These are phyloP conservation scores for Cuculus canorus DNA, from an alignment of 2,797 vertebrate genomes.

Conservation along the genomic window DNA sequence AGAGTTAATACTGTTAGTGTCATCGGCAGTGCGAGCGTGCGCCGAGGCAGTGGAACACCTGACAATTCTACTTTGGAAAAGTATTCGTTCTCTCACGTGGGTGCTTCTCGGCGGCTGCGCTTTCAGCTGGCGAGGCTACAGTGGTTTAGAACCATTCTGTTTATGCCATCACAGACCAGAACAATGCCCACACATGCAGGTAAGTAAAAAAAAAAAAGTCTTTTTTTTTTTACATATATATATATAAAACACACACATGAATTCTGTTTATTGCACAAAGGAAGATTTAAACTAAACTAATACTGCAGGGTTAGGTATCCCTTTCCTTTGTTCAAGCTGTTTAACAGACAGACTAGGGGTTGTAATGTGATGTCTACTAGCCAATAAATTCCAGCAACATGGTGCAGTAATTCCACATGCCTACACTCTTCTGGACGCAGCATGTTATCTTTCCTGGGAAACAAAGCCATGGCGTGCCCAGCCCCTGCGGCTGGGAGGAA, in stretches of 20 bases:
- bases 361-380: neutral
- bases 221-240: neutral
- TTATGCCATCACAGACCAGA: neutral
- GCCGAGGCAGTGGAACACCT: neutral
- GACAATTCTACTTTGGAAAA: neutral
- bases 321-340: constrained; percentile 8
- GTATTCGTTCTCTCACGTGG: neutral
- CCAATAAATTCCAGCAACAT: neutral
- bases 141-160: neutral
- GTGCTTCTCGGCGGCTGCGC: neutral
- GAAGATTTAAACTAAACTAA: neutral
- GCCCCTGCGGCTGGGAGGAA: neutral
- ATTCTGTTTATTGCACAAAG: constrained; percentile 57
- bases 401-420: neutral
- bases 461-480: neutral
- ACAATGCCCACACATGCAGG: neutral
- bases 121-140: neutral
- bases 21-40: neutral
- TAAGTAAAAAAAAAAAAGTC: neutral
- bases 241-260: constrained; percentile 30
- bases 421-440: neutral
- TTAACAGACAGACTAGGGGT: neutral
- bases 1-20: constrained; percentile 45
- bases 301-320: neutral
- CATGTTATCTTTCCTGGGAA: neutral